Evolutionary conservation across 2,797 vertebrate genomes (phyloP), one percentile per base, ranked within the genome.

Genomic region (Selene dorsalis): DNA sequence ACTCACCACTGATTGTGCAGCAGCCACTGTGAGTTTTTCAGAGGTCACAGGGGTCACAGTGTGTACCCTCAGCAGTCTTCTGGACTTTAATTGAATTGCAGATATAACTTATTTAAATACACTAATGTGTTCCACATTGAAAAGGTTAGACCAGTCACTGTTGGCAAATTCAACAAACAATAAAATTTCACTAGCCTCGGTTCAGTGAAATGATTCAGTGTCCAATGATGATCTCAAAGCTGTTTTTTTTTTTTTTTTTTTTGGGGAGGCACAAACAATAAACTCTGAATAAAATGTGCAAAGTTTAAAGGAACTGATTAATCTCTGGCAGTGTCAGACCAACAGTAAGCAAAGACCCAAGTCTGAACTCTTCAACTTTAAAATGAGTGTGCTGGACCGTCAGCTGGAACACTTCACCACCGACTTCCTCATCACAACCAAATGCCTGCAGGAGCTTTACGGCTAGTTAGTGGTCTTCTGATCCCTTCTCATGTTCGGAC

Each of bases 401-500:
- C 18, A 67, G 12, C 20, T 69, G 28, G 22, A 38, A 35, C 65
- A 32, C 53, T 47, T 66, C 45, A 61, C 14, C 69, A 0, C 18
- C 0, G 9, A 45, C 53, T 28, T 65, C 73, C 35, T 56, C 69
- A 58, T 81, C 56, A 68, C 59, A 69, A 24, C 58, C 47, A 38
- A 1, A 9, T 39, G 62, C 67, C 67, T 8, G 20, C 61, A 72
- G 75, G 74, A 48, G 24, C 4, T 17, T 30, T 3, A 7, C 59
- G 47, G 41, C 12, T 65, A 22, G 22, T 68, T 55, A 0, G 39
- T 41, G 74, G 41, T 63, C 69, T 59, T 85, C 75, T 75, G 62
- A 76, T 86, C 80, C 24, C 47, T 32, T 60, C 65, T 81, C 69
- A 5, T 61, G 63, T 73, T 45, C 28, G 20, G 73, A 43, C 84